These are phyloP conservation scores for Allolobophora icterica DNA, from an alignment of 2,888 invertebrate genomes.

Conservation along the genomic window DNA sequence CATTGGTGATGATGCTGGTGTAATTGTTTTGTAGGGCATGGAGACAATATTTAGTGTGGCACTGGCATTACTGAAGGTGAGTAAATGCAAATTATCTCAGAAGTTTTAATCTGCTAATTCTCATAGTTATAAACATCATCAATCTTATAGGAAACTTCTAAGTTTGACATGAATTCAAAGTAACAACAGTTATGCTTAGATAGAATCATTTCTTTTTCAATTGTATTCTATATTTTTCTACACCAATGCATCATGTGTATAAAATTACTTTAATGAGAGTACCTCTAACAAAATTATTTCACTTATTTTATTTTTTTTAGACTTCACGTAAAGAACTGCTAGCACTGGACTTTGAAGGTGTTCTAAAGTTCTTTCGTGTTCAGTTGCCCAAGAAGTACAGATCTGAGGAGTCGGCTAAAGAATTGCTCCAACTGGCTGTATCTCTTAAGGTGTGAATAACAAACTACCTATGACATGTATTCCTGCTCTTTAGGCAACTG, in stretches of 20 bases:
- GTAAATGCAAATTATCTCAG: slow-evolving; percentile 42
- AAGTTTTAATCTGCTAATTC: neutral
- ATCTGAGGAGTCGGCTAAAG: slow-evolving; percentile 82
- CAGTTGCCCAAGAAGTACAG: slow-evolving; percentile 95
- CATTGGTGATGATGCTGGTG: neutral
- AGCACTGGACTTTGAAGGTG: slow-evolving; percentile 93
- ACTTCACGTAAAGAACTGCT: slow-evolving; percentile 83
- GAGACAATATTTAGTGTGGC: slow-evolving; percentile 96
- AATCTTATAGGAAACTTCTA: neutral
- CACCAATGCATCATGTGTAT: no score
- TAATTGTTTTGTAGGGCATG: slow-evolving; percentile 74
- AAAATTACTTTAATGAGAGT: neutral
- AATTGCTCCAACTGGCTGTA: slow-evolving; percentile 87
- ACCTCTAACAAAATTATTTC: neutral
- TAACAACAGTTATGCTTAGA: neutral
- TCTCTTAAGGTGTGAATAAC: slow-evolving; percentile 77
- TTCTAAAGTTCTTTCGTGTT: slow-evolving; percentile 96
- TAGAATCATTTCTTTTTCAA: neutral
- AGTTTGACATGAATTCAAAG: neutral
- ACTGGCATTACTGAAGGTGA: slow-evolving; percentile 85
- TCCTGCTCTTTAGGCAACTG: neutral
- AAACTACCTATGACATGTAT: neutral
- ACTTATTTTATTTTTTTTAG: slow-evolving; percentile 49
- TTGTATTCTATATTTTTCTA: neutral
- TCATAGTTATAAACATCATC: neutral